phyloP scores from a whole-genome alignment of 2,888 invertebrate genomes.

The Drepanosiphum platanoidis region DNA sequence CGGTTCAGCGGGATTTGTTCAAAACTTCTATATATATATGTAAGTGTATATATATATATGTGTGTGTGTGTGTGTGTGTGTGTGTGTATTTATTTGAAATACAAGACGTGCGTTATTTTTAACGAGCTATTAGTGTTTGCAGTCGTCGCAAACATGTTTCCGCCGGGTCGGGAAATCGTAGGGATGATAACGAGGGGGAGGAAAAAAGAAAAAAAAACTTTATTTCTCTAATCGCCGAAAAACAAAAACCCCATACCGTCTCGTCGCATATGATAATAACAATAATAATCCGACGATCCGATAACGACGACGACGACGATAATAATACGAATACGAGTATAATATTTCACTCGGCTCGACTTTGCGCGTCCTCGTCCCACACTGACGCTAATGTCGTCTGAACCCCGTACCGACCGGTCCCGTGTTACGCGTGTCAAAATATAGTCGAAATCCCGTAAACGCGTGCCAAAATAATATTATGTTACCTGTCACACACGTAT shows the following conservation, averaged over 20 bases:
- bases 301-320: too few relatives aligned
- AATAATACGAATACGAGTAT: too few relatives aligned
- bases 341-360: too few relatives aligned
- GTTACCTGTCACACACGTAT: too few relatives aligned
- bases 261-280: too few relatives aligned
- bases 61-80: background rate
- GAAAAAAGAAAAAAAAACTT: too few relatives aligned
- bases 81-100: background rate
- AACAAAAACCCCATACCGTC: background rate
- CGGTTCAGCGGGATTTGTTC: background rate
- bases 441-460: too few relatives aligned
- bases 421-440: background rate
- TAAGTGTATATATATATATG: background rate
- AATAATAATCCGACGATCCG: too few relatives aligned
- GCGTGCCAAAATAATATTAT: too few relatives aligned
- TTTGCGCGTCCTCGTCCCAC: too few relatives aligned
- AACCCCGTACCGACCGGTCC: too few relatives aligned
- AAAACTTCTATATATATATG: background rate
- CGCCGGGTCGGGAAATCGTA: background rate
- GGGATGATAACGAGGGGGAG: background rate
- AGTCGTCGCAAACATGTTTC: background rate
- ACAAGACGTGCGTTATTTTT: background rate
- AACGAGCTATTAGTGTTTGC: background rate
- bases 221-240: background rate
- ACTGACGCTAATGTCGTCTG: too few relatives aligned